Base-by-base conservation (phyloP, 2,113 vertebrate species). In the Rhinichthys klamathensis region DNA sequence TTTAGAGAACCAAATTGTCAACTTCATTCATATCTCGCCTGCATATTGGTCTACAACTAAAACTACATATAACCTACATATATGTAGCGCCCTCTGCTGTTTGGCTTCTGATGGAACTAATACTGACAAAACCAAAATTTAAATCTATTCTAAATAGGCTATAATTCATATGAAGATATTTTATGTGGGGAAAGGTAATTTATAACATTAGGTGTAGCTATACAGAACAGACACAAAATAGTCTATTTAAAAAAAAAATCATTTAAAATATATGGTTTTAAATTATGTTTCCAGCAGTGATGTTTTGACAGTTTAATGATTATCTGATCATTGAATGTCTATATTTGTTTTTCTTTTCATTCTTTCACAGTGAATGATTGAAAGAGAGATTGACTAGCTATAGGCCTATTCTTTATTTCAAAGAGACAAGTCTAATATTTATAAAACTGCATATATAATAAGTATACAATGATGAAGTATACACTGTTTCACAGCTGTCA, bases 51-150 rank as follows among this genome's bases (percentile, higher is more conserved):
- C 13, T 51, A 16, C 49, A 51, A 51, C 49, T 51, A 15, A 15
- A 51, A 51, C 4, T 15, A 49, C 46, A 49, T 49, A 54, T 16
- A 16, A 18, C 18, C 51, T 56, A 21, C 4, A 70, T 72, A 44
- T 46, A 49, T 46, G 67, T 49, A 54, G 46, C 49, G 46, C 25
- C 49, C 46, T 76, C 74, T 76, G 27, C 27, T 76, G 74, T 76
- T 54, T 76, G 46, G 54, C 15, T 11, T 54, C 13, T 30, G 49
- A 4, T 18, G 32, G 21, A 32, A 76, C 41, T 46, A 23, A 23
- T 70, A 12, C 21, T 38, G 21, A 21, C 27, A 12, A 49, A 56
- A 21, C 18, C 21, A 21, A 23, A 23, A 56, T 56, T 18, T n/a
- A n/a, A n/a, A n/a, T n/a, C n/a, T n/a, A n/a, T n/a, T n/a, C n/a